A percentile compares a stretch with the other conserved stretches of the same genome.
phyloP scores from a whole-genome alignment of 2,888 invertebrate genomes.

The Drosophila demipolita region DNA sequence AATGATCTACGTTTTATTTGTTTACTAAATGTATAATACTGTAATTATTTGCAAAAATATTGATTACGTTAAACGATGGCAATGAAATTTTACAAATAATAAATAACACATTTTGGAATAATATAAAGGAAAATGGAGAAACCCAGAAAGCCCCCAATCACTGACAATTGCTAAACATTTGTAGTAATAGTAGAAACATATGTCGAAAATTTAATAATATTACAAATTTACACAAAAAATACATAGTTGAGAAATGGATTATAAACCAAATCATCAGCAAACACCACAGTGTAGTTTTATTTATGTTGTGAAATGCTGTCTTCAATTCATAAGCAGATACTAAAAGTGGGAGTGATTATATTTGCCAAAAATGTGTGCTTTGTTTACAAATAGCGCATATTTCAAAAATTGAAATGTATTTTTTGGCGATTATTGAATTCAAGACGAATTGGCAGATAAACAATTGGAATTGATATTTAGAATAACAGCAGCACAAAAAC shows the following conservation, averaged over 20 bases:
- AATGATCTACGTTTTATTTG: background rate
- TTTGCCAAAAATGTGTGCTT: background rate
- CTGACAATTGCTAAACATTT: background rate
- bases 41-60: background rate
- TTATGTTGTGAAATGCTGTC: background rate
- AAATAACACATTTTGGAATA: background rate
- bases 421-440: slow-evolving; percentile 4
- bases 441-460: slow-evolving; percentile 11
- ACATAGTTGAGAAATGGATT: background rate
- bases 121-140: background rate
- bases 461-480: slow-evolving; percentile 7
- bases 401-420: slow-evolving; percentile 1
- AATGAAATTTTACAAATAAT: background rate
- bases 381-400: slow-evolving; percentile 7
- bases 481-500: background rate
- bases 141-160: background rate
- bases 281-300: background rate
- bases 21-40: background rate
- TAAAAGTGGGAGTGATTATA: background rate
- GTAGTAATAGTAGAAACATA: background rate
- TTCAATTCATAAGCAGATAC: background rate
- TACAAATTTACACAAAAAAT: background rate
- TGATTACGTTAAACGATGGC: background rate
- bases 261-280: background rate
- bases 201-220: background rate